Percentiles rank a stretch among this genome's conserved stretches.
Conservation (phyloP, 2,888 invertebrate genomes). For the Drosophila kambysellisi region DNA sequence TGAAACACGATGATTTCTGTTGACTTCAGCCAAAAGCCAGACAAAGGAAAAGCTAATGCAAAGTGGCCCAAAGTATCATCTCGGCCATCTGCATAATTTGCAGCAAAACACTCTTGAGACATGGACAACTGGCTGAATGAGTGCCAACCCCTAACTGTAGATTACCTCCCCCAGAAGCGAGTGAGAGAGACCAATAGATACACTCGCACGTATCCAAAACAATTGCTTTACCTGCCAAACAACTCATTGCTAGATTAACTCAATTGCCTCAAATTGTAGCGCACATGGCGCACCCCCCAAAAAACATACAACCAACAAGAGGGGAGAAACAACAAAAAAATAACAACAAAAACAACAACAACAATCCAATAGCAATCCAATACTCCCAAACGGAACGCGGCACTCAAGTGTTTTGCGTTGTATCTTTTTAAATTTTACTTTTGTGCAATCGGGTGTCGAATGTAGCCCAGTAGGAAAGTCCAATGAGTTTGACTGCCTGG, state of each 20-base stretch:
- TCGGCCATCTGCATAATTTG: slow-evolving; percentile 60
- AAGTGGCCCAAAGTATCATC: slow-evolving; percentile 28
- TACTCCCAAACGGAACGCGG: slow-evolving; percentile 45
- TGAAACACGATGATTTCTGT: slow-evolving; percentile 5
- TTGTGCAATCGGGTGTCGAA: slow-evolving; percentile 62
- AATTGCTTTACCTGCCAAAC: slow-evolving; percentile 75
- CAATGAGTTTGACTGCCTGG: slow-evolving; percentile 35
- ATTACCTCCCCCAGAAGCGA: not conserved
- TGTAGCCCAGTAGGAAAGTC: slow-evolving; percentile 39
- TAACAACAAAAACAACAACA: not conserved
- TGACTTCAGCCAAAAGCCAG: not conserved
- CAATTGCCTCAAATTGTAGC: slow-evolving; percentile 74
- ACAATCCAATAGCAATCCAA: slow-evolving; percentile 24
- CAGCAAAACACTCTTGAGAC: slow-evolving; percentile 58
- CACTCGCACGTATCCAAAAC: slow-evolving; percentile 61
- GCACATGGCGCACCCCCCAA: slow-evolving; percentile 66
- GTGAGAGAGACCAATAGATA: slow-evolving; percentile 14
- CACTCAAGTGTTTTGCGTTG: slow-evolving; percentile 70
- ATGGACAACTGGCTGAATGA: slow-evolving; percentile 40
- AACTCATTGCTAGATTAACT: slow-evolving; percentile 77
- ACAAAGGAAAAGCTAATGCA: not conserved
- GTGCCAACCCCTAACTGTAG: slow-evolving; percentile 45
- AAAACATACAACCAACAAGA: not conserved
- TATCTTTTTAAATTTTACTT: slow-evolving; percentile 77
- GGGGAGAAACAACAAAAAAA: not conserved